These are phyloP conservation scores for Hypotaenidia okinawae DNA, from an alignment of 2,797 vertebrate species.

Conservation along the genomic window DNA sequence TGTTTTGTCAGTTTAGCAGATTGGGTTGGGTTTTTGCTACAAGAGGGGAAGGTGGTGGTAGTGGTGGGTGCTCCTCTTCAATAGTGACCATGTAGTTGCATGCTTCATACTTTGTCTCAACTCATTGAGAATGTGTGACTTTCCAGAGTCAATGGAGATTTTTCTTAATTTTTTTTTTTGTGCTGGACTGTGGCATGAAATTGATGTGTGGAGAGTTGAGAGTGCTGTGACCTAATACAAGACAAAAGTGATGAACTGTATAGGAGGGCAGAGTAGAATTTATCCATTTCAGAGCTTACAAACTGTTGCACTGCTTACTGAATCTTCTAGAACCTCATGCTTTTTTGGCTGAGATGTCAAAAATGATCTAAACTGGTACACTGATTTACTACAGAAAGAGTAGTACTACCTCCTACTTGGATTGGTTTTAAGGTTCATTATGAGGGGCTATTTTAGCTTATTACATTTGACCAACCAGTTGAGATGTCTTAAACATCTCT, in stretches of 20 bases:
- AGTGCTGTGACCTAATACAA: background rate
- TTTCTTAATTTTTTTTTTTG: background rate
- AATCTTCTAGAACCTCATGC: background rate
- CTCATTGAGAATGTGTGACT: background rate
- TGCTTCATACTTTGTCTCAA: background rate
- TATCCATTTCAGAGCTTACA: background rate
- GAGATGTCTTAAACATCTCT: background rate
- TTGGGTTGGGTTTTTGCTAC: rapidly evolving
- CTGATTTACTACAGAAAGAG: background rate
- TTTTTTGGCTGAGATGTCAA: background rate
- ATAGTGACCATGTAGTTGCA: background rate
- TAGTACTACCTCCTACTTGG: background rate
- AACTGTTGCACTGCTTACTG: background rate
- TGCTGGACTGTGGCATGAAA: background rate
- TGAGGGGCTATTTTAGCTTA: background rate
- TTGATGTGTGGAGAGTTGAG: background rate
- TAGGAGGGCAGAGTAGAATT: background rate
- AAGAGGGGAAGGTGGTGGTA: background rate
- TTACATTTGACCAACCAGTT: background rate
- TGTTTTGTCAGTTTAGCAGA: background rate
- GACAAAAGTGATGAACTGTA: background rate
- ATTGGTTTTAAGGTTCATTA: background rate
- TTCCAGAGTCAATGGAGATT: background rate
- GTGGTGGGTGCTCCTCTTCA: background rate
- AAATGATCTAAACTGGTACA: background rate